A percentile compares a stretch with the other conserved stretches of the same genome.
phyloP scores from a whole-genome alignment of 53 echinoderm and acorn worm genomes.

The Luidia sarsii region DNA sequence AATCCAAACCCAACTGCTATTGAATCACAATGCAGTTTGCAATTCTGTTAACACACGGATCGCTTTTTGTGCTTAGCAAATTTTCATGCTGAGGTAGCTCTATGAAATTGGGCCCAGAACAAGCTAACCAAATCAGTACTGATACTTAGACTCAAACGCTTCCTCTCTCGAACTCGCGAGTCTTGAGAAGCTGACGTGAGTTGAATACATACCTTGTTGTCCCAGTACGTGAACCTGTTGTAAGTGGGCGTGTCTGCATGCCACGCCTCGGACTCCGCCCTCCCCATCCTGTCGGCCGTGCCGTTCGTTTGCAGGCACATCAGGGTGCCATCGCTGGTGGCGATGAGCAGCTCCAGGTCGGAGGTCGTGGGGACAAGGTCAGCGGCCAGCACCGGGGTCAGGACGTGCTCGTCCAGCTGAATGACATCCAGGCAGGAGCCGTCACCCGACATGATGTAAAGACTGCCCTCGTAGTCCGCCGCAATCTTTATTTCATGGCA shows the following conservation, averaged over 20 bases:
- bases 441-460: constrained; percentile 71
- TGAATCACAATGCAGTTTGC: too few species aligned
- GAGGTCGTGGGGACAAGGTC: constrained; percentile 63
- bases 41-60: too few species aligned
- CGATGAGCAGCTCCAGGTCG: constrained; percentile 72
- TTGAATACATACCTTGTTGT: constrained; percentile 57
- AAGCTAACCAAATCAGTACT: too few species aligned
- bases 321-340: constrained; percentile 75
- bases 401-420: constrained; percentile 52
- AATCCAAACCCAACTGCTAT: too few species aligned
- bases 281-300: background rate
- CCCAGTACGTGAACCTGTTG: constrained; percentile 64
- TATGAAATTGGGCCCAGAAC: too few species aligned
- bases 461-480: constrained; percentile 69
- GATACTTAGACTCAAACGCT: too few species aligned
- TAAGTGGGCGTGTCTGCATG: constrained; percentile 49
- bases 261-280: constrained; percentile 38
- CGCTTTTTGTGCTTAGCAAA: too few species aligned
- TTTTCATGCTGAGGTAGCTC: too few species aligned
- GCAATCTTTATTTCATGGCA: constrained; percentile 64
- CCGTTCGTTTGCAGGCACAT: constrained; percentile 37
- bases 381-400: constrained; percentile 70
- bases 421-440: constrained; percentile 68
- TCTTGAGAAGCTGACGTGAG: too few species aligned
- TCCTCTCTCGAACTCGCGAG: too few species aligned